phyloP scores from a whole-genome alignment of 2,113 vertebrate species.

The Gambusia affinis region DNA sequence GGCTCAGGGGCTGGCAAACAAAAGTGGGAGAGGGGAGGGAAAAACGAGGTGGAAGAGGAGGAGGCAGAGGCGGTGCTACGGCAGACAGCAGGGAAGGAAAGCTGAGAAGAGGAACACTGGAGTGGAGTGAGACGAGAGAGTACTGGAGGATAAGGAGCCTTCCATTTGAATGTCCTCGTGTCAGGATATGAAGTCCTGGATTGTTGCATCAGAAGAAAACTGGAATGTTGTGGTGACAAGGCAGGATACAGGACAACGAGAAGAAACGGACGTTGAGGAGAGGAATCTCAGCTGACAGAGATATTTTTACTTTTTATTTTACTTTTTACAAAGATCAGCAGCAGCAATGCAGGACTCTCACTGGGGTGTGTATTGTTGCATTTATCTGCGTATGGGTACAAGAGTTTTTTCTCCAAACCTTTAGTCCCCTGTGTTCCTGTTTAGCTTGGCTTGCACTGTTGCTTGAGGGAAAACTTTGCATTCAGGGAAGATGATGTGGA shows the following conservation, averaged over 20 bases:
- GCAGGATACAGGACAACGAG: conserved; percentile 27
- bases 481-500: conserved; percentile 34
- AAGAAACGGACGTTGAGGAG: conserved; percentile 6
- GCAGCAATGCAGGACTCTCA: conserved; percentile 74
- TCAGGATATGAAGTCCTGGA: conserved; percentile 63
- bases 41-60: conserved; percentile 39
- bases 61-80: conserved; percentile 71
- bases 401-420: conserved; percentile 29
- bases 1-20: conserved; percentile 66
- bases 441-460: conserved; percentile 28
- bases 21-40: conserved; percentile 65
- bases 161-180: conserved; percentile 65
- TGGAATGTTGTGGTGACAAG: conserved; percentile 36
- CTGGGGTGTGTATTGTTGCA: conserved; percentile 62
- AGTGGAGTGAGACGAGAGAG: conserved; percentile 64
- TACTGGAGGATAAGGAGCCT: conserved; percentile 62
- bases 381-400: conserved; percentile 25
- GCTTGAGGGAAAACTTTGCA: conserved; percentile 50
- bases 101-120: conserved; percentile 70
- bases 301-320: conserved; percentile 23
- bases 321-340: conserved; percentile 61
- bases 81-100: conserved; percentile 74
- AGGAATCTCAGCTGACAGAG: conserved; percentile 33
- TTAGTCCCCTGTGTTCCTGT: conserved; percentile 10
- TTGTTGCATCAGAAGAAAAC: conserved; percentile 37